Evolutionary conservation across 2,888 invertebrate genomes (phyloP).

Genomic region (Callosobruchus maculatus): DNA sequence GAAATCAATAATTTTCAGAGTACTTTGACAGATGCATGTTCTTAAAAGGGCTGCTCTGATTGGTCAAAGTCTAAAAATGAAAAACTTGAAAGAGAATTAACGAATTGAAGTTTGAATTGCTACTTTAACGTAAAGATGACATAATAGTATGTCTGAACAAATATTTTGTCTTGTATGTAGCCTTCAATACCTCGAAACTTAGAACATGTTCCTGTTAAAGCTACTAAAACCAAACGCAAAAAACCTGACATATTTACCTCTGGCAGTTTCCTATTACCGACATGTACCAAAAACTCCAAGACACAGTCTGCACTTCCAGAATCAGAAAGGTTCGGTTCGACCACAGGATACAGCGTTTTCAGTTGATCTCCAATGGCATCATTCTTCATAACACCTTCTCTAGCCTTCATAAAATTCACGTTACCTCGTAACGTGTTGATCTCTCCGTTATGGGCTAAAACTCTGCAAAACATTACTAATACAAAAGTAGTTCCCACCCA

Average conservation of each 20-base stretch:
- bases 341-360: constrained; percentile 90
- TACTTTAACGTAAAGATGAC: too few species aligned
- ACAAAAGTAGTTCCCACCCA: not conserved
- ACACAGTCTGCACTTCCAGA: constrained; percentile 98
- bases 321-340: constrained; percentile 96
- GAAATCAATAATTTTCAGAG: too few species aligned
- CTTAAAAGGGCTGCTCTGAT: too few species aligned
- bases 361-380: constrained; percentile 78
- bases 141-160: too few species aligned
- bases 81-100: too few species aligned
- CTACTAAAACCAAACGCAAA: too few species aligned
- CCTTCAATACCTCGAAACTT: too few species aligned
- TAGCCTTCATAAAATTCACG: constrained; percentile 96
- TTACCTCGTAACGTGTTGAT: constrained; percentile 98
- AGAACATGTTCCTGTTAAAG: too few species aligned
- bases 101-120: too few species aligned
- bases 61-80: too few species aligned
- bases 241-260: constrained; percentile 64
- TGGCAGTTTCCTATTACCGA: constrained; percentile 84
- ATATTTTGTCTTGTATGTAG: too few species aligned
- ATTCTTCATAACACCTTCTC: constrained; percentile 96
- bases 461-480: constrained; percentile 46
- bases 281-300: constrained; percentile 92
- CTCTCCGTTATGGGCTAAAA: constrained; percentile 98
- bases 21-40: too few species aligned